Base-by-base conservation (phyloP, 2,797 vertebrate genomes). In the Melanotaenia boesemani region DNA sequence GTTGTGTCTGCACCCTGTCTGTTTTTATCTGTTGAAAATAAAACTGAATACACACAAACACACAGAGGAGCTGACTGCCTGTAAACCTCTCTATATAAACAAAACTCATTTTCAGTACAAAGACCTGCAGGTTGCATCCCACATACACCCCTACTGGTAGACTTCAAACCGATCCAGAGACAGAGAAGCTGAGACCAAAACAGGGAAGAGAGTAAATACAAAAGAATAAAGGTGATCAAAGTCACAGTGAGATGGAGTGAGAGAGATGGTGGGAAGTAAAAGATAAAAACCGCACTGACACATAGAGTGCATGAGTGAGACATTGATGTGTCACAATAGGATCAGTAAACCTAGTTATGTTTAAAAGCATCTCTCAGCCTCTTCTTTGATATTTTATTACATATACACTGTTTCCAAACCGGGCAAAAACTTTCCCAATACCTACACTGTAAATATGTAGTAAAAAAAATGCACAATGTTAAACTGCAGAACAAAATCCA, bases 121-220 rank as follows among this genome's bases (percentile, higher is more conserved):
- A 89, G 85, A 72, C 61, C 78, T 75, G 80, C 77, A 73, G 80
- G 77, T 72, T 83, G 71, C 77, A 63, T 63, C 87, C 82, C 87
- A 87, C 91, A 77, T 67, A 63, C 74, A 65, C 85, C 80, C 86
- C 86, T 74, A 84, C 83, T 77, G 86, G 72, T 66, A 74, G 72
- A 90, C 87, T 91, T 91, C 86, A 90, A 87, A 89, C 78, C 65
- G 28, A 68, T 36, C 80, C 74, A 61, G 78, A 78, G 63, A 79
- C 59, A 52, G 70, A 59, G 70, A 66, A 63, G 64, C 67, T 58
- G 64, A 56, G 67, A 72, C 48, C 69, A 61, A 48, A 71, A 41
- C 76, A 57, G 54, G 68, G 32, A 58, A 65, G 72, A 60, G 24
- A 74, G 68, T 54, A 12, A 66, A 58, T 2, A 67, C 63, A 74